These are phyloP conservation scores for Gallinago solitaria DNA, from an alignment of 2,797 vertebrate genomes.

Conservation along the genomic window DNA sequence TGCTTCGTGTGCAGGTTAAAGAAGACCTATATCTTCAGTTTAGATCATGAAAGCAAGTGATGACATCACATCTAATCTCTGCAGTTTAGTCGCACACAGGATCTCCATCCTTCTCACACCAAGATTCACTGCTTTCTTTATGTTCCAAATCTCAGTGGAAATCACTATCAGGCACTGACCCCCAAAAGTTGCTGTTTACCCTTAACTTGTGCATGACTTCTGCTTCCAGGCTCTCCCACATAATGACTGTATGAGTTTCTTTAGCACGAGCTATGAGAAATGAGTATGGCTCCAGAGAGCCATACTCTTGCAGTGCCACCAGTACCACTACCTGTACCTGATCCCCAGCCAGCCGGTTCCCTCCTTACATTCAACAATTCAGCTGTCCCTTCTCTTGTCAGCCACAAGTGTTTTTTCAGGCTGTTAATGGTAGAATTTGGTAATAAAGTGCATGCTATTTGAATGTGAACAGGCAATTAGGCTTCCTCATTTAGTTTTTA, in stretches of 20 bases:
- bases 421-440: constrained; percentile 11
- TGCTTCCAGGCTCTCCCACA: not conserved
- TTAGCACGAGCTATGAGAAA: fast-evolving
- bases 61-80: not conserved
- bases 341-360: not conserved
- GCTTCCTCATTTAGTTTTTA: constrained; percentile 37
- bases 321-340: not conserved
- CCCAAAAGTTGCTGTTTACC: not conserved
- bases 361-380: not conserved
- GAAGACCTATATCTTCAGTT: not conserved
- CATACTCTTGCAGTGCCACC: not conserved
- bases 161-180: not conserved
- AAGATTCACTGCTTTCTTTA: not conserved
- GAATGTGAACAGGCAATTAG: constrained; percentile 47
- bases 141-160: not conserved
- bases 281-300: not conserved
- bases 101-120: not conserved
- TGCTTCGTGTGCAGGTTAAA: not conserved
- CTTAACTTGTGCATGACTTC: not conserved
- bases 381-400: not conserved
- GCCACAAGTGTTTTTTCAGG: not conserved
- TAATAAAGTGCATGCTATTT: constrained; percentile 40
- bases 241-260: fast-evolving
- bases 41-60: not conserved
- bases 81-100: not conserved